Conservation (phyloP, 2,113 vertebrate species). For the Hymenochirus boettgeri region DNA sequence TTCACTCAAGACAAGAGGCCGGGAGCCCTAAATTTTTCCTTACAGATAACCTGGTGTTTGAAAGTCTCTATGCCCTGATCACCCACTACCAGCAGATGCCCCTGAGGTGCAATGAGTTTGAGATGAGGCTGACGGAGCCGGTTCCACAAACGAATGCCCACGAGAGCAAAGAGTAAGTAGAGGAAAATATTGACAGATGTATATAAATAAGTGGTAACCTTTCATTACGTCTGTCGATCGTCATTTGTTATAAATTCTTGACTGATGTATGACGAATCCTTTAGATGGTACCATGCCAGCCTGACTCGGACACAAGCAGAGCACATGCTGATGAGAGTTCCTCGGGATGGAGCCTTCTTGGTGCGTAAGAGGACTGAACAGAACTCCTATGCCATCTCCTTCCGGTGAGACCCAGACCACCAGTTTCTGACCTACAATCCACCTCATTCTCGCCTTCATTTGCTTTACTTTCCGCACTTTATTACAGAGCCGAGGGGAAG, state of each 20-base stretch:
- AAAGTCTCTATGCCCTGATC: constrained; percentile 94
- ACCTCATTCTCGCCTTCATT: not conserved
- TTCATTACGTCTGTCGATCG: too few relatives aligned
- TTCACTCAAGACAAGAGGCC: constrained; percentile 93
- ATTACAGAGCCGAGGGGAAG: constrained; percentile 87
- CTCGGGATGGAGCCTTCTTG: constrained; percentile 91
- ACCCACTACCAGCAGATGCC: constrained; percentile 97
- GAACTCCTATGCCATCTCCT: constrained; percentile 95
- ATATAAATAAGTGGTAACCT: too few relatives aligned
- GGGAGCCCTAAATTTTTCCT: constrained; percentile 97
- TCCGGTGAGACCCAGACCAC: constrained; percentile 67
- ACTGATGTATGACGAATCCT: not conserved
- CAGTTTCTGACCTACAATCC: not conserved
- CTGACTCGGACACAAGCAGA: constrained; percentile 87
- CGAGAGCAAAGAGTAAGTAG: constrained; percentile 93
- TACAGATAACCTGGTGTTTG: constrained; percentile 96
- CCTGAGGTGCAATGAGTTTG: constrained; percentile 95
- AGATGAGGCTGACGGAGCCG: constrained; percentile 95
- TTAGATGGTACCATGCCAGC: constrained; percentile 93
- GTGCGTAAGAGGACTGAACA: constrained; percentile 89
- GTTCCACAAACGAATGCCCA: constrained; percentile 97
- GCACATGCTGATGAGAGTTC: constrained; percentile 97
- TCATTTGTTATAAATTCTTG: too few relatives aligned
- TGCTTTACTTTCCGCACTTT: not conserved
- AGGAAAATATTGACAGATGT: not conserved